Evolutionary conservation across 2,888 invertebrate species (phyloP), one percentile per base, ranked within the genome.

Genomic region (Nomada ferruginata): DNA sequence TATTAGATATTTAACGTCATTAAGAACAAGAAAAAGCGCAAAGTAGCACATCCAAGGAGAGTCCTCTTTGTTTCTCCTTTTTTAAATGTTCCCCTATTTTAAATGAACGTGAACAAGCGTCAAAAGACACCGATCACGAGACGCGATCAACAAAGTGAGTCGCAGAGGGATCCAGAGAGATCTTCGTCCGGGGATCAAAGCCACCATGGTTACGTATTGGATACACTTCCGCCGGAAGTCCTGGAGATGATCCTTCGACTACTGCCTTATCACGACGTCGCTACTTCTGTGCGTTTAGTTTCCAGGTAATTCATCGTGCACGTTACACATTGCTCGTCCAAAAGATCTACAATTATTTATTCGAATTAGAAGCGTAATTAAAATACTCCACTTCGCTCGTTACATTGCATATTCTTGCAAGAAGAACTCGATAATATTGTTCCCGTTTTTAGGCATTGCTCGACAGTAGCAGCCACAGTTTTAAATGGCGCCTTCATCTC

Each of bases 141-240:
- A 72, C 64, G 52, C 63, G 36, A 64, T 18, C 57, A 26, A 18
- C 44, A 11, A 47, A 68, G 80, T 4, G 53, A 72, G n/a, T 29
- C 53, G n/a, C 69, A 47, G 26, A 66, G 63, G 23, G 36, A 77
- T 23, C 5, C 50, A 10, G 29, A 57, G 26, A 29, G 11, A 18
- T n/a, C 23, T 15, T 42, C 4, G 2, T n/a, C 2, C 4, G 2
- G 1, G 2, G 44, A 53, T 11, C 23, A 42, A 18, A n/a, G 1
- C 13, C 47, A 13, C 10, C 63, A 23, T 20, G 64, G 44, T 3
- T 82, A 87, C 61, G 89, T 86, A 5, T 74, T 93, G 69, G 92
- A 93, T 20, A 89, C 83, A 5, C 87, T 93, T 42, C 93, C 93
- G 1, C 91, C 91, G 10, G 93, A 93, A 87, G 88, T 93, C 23